Conservation (phyloP, 2,113 vertebrate species). For the Nannospalax galili region DNA sequence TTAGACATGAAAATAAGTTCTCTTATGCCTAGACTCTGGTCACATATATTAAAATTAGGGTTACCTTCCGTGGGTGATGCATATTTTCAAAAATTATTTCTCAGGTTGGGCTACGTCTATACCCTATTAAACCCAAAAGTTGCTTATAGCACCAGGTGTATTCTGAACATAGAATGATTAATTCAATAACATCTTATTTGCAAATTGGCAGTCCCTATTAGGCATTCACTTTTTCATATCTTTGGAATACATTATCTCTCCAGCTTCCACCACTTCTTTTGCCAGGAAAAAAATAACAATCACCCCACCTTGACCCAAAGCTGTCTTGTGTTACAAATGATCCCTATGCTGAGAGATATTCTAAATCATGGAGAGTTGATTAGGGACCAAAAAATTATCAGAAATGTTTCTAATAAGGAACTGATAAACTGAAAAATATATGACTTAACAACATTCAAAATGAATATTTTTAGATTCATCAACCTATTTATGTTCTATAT, state of each 20-base stretch:
- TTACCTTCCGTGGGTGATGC: not conserved
- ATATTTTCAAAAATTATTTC: constrained; percentile 18
- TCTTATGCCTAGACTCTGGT: not conserved
- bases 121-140: not conserved
- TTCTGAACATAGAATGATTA: constrained; percentile 14
- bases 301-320: not conserved
- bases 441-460: constrained; percentile 50
- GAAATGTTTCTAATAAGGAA: constrained; percentile 24
- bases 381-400: not conserved
- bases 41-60: not conserved
- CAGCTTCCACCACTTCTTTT: not conserved
- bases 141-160: not conserved
- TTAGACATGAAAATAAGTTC: constrained; percentile 23
- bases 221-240: not conserved
- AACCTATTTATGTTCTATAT: constrained; percentile 17
- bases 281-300: not conserved
- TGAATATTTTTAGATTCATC: not conserved
- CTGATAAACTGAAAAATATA: not conserved
- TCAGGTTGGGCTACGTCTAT: not conserved
- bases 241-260: constrained; percentile 25
- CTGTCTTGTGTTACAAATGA: not conserved
- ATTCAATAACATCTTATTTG: not conserved
- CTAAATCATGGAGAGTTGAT: not conserved
- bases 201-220: not conserved
- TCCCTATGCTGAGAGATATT: not conserved